Evolutionary conservation across 2,113 vertebrate species (phyloP).

Genomic region (Heliornis fulica): DNA sequence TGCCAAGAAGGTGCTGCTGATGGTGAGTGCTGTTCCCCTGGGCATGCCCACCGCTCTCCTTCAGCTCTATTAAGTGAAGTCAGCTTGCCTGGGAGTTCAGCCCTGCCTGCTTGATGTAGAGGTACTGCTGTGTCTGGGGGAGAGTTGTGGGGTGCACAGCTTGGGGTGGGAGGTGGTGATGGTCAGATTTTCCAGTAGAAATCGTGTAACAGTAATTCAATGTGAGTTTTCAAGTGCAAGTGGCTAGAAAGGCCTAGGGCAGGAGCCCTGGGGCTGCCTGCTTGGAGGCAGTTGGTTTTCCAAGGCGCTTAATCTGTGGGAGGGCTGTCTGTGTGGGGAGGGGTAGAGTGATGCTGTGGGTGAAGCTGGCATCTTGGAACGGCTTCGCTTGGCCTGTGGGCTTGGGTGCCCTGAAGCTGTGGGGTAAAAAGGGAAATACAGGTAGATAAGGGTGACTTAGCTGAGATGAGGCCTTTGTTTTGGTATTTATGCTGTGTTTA

Average conservation of each 20-base stretch:
- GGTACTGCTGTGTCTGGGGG: background rate
- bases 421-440: background rate
- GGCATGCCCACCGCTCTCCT: background rate
- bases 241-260: background rate
- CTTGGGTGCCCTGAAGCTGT: background rate
- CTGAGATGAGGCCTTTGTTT: background rate
- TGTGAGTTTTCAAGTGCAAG: background rate
- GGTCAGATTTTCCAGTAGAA: background rate
- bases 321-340: background rate
- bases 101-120: rapidly evolving
- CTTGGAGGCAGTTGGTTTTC: background rate
- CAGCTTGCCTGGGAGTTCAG: rapidly evolving
- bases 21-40: rapidly evolving
- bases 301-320: background rate
- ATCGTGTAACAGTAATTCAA: background rate
- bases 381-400: background rate
- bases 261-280: background rate
- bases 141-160: rapidly evolving
- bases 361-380: background rate
- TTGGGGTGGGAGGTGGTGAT: background rate
- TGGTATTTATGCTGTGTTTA: background rate
- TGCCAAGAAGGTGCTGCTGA: background rate
- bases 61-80: background rate
- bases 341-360: background rate
- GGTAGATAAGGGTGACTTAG: background rate